Evolutionary conservation across 2,888 invertebrate genomes (phyloP).

Genomic region (Ophion ellenae): DNA sequence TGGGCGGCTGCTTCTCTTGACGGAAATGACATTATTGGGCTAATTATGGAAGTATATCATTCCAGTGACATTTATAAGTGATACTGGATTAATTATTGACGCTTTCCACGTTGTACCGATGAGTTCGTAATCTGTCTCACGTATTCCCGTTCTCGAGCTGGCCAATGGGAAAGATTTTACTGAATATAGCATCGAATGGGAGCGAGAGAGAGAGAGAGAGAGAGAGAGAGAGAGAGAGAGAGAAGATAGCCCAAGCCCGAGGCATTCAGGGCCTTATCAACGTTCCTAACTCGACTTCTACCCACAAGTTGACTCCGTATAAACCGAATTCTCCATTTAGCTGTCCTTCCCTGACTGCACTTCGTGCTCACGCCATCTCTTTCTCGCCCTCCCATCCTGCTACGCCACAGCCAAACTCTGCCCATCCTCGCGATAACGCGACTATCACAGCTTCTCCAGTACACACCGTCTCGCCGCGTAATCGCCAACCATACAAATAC

Average conservation of each 20-base stretch:
- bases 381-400: not conserved
- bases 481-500: slow-evolving; percentile 25
- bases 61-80: slow-evolving; percentile 4
- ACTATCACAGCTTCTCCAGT: slow-evolving; percentile 42
- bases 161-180: too few species aligned
- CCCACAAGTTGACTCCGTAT: slow-evolving; percentile 55
- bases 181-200: slow-evolving; percentile 58
- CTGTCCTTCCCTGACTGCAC: slow-evolving; percentile 15
- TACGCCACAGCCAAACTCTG: not conserved
- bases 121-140: too few species aligned
- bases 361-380: not conserved
- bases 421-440: slow-evolving; percentile 6
- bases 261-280: slow-evolving; percentile 54
- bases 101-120: too few species aligned
- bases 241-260: slow-evolving; percentile 21
- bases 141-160: too few species aligned
- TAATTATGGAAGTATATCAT: not conserved
- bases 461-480: slow-evolving; percentile 49
- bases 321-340: slow-evolving; percentile 45
- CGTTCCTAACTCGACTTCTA: slow-evolving; percentile 53
- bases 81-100: too few species aligned
- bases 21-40: too few species aligned
- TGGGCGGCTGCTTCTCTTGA: too few species aligned
- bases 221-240: slow-evolving; percentile 48
- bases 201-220: slow-evolving; percentile 65